Percentiles rank a stretch among this genome's conserved stretches.
These are phyloP conservation scores for Coenobita brevimanus DNA, from an alignment of 1,140 invertebrate species.

Conservation along the genomic window DNA sequence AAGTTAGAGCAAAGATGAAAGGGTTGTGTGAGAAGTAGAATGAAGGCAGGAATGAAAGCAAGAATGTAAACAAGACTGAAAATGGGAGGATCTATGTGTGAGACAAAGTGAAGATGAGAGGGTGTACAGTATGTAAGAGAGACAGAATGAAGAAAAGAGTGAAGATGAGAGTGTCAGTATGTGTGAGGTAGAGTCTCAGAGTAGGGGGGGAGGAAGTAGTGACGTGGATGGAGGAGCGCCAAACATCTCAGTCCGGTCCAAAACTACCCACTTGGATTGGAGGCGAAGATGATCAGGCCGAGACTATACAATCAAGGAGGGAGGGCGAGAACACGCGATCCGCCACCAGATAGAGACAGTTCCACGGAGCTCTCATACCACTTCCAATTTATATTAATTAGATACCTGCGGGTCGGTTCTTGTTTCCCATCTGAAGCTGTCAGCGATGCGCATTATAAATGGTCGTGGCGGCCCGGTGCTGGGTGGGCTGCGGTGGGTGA, in stretches of 20 bases:
- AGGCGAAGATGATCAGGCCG: no score
- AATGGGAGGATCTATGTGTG: not conserved
- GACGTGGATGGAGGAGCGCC: not conserved
- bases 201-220: not conserved
- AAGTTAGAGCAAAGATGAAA: not conserved
- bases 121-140: not conserved
- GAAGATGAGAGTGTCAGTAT: no score
- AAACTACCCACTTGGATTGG: no score
- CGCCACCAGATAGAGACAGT: slow-evolving; percentile 44
- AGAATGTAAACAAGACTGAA: no score
- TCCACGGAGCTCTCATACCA: slow-evolving; percentile 33
- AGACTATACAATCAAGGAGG: no score
- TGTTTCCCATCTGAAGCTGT: slow-evolving; percentile 62
- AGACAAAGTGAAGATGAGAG: not conserved
- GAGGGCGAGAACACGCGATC: slow-evolving; percentile 44
- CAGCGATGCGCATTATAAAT: slow-evolving; percentile 59
- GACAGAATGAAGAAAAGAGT: no score
- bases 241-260: no score
- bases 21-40: no score
- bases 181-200: slow-evolving; percentile 1
- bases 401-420: slow-evolving; percentile 62
- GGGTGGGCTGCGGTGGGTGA: not conserved
- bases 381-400: slow-evolving; percentile 67
- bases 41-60: no score
- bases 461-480: slow-evolving; percentile 9